Base-by-base conservation (phyloP, 2,797 vertebrate genomes). In the Poecilia picta region DNA sequence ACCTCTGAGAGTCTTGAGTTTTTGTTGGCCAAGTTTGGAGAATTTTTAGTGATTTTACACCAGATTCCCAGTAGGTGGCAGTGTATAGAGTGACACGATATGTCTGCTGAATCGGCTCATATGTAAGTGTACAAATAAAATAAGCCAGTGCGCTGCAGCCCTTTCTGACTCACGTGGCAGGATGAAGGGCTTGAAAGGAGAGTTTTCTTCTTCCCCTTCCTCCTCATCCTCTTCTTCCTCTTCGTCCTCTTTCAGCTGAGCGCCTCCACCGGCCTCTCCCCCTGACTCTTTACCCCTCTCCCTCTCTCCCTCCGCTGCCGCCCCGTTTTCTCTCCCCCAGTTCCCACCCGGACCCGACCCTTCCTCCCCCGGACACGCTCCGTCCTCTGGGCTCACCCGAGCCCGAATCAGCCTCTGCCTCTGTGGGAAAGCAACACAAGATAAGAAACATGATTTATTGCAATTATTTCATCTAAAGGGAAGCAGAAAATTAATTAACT, bases 351-450 rank as follows among this genome's bases (percentile, higher is more conserved):
- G 73, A 12, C 84, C 90, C 11, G 45, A 47, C 18, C 81, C 87
- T 8, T 94, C 94, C 73, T 94, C 94, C 13, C 80, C 84, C 0
- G 85, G 79, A 4, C 85, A 83, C 0, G 70, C 88, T 39, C 84
- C 94, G 23, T 95, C 94, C 82, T 94, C 95, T 2, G 85, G 86
- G 73, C 92, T 76, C 0, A 73, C 92, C 66, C 91, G 93, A 76
- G 92, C 87, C 36, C 87, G 88, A 53, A 96, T 95, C 85, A 96
- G 89, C 83, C 95, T 94, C 90, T 96, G 95, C 76, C 95, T 95
- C 96, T 96, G 93, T 84, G 70, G 55, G 83, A 51, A 66, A 57
- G 2, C 8, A 1, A 36, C 10, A 39, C 66, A 79, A 72, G 7
- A 47, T 78, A 39, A 64, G 57, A 6, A 31, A 20, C 45, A 25